Conservation (phyloP, 1,140 invertebrate species). For the Adoxophyes honmai region DNA sequence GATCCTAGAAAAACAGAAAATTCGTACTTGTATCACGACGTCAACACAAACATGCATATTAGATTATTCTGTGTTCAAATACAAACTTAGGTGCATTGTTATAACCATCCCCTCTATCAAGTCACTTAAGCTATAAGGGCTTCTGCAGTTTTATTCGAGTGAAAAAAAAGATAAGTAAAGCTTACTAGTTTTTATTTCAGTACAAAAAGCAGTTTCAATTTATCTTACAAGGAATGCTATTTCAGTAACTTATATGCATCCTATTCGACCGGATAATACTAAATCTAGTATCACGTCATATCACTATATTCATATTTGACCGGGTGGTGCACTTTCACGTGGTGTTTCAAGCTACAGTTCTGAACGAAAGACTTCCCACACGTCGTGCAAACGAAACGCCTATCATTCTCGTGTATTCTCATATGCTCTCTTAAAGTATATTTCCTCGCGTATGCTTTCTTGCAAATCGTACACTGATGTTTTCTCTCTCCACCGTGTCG, state of each 20-base stretch:
- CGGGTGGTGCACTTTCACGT: conserved; percentile 61
- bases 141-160: conserved; percentile 20
- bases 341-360: conserved; percentile 66
- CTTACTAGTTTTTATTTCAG: no score
- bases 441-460: conserved; percentile 81
- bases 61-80: conserved; percentile 14
- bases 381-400: conserved; percentile 70
- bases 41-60: conserved; percentile 16
- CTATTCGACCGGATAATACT: no score
- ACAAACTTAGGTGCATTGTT: conserved; percentile 7
- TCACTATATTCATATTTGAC: conserved; percentile 1
- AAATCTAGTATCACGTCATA: no score
- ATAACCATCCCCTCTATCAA: background rate
- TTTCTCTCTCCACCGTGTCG: conserved; percentile 81
- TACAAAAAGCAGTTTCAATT: no score
- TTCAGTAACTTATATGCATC: no score
- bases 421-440: conserved; percentile 85
- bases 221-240: no score
- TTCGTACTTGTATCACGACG: conserved; percentile 28
- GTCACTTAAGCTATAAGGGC: conserved; percentile 25
- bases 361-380: conserved; percentile 75
- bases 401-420: conserved; percentile 80
- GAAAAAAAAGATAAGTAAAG: no score
- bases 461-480: conserved; percentile 79
- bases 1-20: conserved; percentile 66